These are phyloP conservation scores for Calliopsis andreniformis DNA, from an alignment of 1,140 invertebrate genomes.

Conservation along the genomic window DNA sequence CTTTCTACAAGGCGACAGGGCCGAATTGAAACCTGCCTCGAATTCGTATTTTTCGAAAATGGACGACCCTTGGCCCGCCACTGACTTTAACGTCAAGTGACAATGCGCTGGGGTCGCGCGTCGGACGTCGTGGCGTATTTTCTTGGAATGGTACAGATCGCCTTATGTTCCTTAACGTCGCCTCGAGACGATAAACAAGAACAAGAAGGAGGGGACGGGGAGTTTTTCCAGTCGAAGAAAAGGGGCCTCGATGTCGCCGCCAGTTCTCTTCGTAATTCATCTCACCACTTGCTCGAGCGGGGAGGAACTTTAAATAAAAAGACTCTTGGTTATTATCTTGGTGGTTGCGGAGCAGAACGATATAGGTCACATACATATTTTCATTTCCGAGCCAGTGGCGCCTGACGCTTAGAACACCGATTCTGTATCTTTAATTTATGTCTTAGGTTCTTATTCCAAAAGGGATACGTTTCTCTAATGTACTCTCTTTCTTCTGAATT, in stretches of 20 bases:
- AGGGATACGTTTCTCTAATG: too few relatives aligned
- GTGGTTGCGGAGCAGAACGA: too few relatives aligned
- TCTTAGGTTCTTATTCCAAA: too few relatives aligned
- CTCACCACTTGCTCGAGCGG: slow-evolving; percentile 29
- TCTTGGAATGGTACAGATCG: background rate
- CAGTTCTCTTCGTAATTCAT: slow-evolving; percentile 54
- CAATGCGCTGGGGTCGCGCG: background rate
- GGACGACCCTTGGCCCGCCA: background rate
- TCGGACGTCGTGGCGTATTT: background rate
- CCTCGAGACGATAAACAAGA: slow-evolving; percentile 17
- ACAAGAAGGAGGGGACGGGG: background rate
- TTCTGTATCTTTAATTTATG: too few relatives aligned
- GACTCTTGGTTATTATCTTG: slow-evolving; percentile 28
- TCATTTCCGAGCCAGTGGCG: too few relatives aligned
- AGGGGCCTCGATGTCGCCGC: slow-evolving; percentile 24
- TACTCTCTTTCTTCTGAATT: too few relatives aligned
- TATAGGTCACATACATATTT: too few relatives aligned
- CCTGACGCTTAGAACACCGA: too few relatives aligned
- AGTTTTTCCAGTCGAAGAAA: slow-evolving; percentile 12
- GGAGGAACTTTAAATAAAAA: slow-evolving; percentile 27
- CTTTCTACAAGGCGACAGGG: background rate
- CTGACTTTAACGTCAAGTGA: slow-evolving; percentile 13
- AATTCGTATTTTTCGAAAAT: background rate
- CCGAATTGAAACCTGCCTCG: slow-evolving; percentile 5
- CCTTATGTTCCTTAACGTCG: slow-evolving; percentile 20